Conservation (phyloP, 2,113 vertebrate genomes). For the Furnarius figulus region DNA sequence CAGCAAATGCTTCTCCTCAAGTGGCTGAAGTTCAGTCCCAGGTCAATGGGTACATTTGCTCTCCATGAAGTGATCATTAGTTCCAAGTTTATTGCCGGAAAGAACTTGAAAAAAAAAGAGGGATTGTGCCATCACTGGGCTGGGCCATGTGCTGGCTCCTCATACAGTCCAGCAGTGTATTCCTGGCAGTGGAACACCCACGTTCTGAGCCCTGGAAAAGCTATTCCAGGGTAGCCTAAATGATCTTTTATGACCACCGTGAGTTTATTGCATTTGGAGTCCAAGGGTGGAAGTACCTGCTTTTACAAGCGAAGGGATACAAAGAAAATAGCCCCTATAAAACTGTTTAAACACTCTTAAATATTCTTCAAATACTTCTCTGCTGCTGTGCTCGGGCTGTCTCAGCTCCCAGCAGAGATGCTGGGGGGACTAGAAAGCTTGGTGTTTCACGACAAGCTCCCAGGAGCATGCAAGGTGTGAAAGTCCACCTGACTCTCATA, state of each 20-base stretch:
- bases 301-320: not conserved
- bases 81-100: slow-evolving; percentile 15
- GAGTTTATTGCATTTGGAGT: not conserved
- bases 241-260: not conserved
- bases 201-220: not conserved
- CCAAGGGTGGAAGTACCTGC: not conserved
- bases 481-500: not conserved
- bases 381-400: fast-evolving
- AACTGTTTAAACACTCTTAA: not conserved
- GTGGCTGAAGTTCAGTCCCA: slow-evolving; percentile 32
- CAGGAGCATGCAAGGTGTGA: not conserved
- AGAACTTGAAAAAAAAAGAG: not conserved
- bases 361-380: not conserved
- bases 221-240: not conserved
- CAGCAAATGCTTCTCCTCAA: not conserved
- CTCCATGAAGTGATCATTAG: not conserved
- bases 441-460: not conserved
- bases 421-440: not conserved
- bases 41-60: slow-evolving; percentile 41
- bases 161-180: not conserved
- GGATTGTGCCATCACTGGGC: not conserved
- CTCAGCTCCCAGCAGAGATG: not conserved
- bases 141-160: not conserved
- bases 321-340: not conserved
- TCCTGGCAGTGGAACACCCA: not conserved